Conservation (phyloP, 2,888 invertebrate genomes). For the Amblyteles armatorius region DNA sequence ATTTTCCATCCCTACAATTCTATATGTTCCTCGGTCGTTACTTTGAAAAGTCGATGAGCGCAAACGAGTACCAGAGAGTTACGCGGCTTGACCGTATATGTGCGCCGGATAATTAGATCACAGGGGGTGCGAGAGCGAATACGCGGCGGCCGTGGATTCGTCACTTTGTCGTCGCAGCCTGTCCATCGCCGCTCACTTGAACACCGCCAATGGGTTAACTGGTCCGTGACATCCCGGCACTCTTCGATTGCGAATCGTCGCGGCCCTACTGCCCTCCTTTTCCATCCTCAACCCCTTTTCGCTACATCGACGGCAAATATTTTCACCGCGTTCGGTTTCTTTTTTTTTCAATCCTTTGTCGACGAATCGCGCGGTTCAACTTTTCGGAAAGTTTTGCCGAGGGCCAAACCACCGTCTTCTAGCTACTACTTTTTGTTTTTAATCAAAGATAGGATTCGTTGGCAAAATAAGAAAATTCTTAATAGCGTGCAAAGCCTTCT, state of each 20-base stretch:
- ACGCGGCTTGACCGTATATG: constrained; percentile 8
- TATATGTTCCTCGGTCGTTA: constrained; percentile 17
- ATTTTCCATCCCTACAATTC: background rate
- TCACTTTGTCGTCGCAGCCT: constrained; percentile 31
- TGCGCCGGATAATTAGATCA: constrained; percentile 43
- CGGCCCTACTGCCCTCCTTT: constrained; percentile 22
- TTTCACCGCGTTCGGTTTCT: background rate
- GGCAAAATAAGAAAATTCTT: background rate
- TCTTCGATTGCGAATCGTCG: constrained; percentile 31
- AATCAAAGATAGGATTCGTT: too few species aligned
- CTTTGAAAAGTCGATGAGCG: constrained; percentile 46
- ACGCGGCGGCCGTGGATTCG: constrained; percentile 10
- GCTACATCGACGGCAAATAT: background rate
- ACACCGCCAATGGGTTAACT: constrained; percentile 11
- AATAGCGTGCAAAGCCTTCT: too few species aligned
- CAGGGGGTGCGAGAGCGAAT: constrained; percentile 32
- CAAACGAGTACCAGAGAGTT: constrained; percentile 39
- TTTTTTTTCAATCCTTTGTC: background rate
- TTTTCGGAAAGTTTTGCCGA: background rate
- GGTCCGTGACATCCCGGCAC: constrained; percentile 13
- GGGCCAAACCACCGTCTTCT: too few species aligned
- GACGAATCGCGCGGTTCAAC: background rate
- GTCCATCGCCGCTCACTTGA: constrained; percentile 26
- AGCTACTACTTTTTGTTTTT: too few species aligned
- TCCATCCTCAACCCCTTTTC: background rate